Evolutionary conservation across 2,797 vertebrate genomes (phyloP).

Genomic region (Spheniscus humboldti): DNA sequence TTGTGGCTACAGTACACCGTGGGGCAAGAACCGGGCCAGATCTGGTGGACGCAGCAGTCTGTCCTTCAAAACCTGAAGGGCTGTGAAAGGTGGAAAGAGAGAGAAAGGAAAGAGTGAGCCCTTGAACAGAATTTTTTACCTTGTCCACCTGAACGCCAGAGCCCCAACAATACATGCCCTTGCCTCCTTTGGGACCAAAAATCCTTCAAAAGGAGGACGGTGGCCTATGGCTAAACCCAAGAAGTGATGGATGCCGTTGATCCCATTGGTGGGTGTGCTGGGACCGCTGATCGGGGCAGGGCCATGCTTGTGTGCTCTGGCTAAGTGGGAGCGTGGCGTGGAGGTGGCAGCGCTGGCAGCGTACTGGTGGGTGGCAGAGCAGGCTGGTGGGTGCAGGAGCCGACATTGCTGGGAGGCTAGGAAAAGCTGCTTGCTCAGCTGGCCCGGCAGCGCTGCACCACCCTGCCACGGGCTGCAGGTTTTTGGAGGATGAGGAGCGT

Average conservation of each 20-base stretch:
- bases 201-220: neutral
- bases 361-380: neutral
- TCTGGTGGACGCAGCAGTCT: neutral
- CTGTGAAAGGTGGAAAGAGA: neutral
- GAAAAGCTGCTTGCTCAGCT: neutral
- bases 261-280: too few species aligned
- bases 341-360: too few species aligned
- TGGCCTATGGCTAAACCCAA: too few species aligned
- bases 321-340: rapidly evolving
- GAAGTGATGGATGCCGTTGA: rapidly evolving
- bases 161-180: too few species aligned
- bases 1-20: neutral
- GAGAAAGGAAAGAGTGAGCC: neutral
- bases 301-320: rapidly evolving
- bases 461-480: neutral
- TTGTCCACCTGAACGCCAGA: neutral
- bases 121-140: neutral
- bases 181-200: neutral
- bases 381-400: neutral
- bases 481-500: neutral
- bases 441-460: neutral
- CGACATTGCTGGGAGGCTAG: rapidly evolving
- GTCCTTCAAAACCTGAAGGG: neutral
- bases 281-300: rapidly evolving
- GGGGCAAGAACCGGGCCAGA: neutral